Conservation (phyloP, 2,888 invertebrate species). For the Mimumesa dahlbomi region DNA sequence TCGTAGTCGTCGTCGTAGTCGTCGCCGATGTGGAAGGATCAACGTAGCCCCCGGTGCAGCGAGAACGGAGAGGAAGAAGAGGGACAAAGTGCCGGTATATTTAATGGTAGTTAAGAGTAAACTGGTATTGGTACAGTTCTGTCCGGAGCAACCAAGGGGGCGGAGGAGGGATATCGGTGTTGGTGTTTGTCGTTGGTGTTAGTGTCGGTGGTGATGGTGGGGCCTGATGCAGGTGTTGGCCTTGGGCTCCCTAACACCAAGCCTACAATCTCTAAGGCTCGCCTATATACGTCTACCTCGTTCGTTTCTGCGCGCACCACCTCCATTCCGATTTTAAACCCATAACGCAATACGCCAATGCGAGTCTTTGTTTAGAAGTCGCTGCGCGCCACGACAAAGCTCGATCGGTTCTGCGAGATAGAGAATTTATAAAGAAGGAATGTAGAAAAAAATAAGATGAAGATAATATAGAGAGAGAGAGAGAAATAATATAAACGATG, state of each 20-base stretch:
- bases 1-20: no score
- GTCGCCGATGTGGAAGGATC: slow-evolving; percentile 27
- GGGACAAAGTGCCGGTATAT: slow-evolving; percentile 67
- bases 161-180: no score
- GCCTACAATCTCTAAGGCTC: slow-evolving; percentile 75
- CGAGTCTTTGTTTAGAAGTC: slow-evolving; percentile 69
- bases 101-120: slow-evolving; percentile 66
- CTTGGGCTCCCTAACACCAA: slow-evolving; percentile 77
- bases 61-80: slow-evolving; percentile 45
- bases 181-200: slow-evolving; percentile 38
- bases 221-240: slow-evolving; percentile 78
- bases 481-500: background rate
- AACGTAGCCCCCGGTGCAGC: slow-evolving; percentile 15
- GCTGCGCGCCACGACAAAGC: slow-evolving; percentile 20
- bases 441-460: background rate
- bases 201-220: slow-evolving; percentile 58
- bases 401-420: background rate
- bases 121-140: slow-evolving; percentile 69
- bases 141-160: slow-evolving; percentile 51
- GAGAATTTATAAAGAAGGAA: background rate
- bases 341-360: slow-evolving; percentile 66
- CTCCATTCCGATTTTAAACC: slow-evolving; percentile 56
- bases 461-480: background rate
- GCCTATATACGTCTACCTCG: slow-evolving; percentile 59
- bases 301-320: slow-evolving; percentile 47